Percentiles rank a stretch among this genome's conserved stretches.
phyloP scores from a whole-genome alignment of 2,888 invertebrate species.

The Cecidostiba fungosa region DNA sequence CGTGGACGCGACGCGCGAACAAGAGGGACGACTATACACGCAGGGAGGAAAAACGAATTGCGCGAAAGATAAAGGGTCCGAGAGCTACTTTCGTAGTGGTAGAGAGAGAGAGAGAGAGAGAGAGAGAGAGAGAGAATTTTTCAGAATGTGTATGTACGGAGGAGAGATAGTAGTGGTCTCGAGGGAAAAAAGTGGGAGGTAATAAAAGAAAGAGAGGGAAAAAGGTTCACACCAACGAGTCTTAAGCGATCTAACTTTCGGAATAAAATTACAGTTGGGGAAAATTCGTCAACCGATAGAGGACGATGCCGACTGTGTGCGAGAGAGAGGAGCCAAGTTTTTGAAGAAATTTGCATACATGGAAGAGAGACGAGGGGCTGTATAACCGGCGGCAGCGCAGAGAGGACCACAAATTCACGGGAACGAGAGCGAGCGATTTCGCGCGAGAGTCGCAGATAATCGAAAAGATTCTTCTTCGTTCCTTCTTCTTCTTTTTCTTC shows the following conservation, averaged over 20 bases:
- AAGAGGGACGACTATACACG: constrained; percentile 27
- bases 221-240: constrained; percentile 61
- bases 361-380: constrained; percentile 48
- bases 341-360: constrained; percentile 61
- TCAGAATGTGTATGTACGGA: not conserved
- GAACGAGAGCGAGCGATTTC: constrained; percentile 50
- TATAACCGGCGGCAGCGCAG: constrained; percentile 65
- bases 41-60: constrained; percentile 58
- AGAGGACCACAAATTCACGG: constrained; percentile 56
- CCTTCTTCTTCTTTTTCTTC: constrained; percentile 69
- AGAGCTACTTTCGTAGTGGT: constrained; percentile 22
- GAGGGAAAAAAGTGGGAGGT: constrained; percentile 14
- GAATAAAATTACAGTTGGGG: constrained; percentile 74
- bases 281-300: constrained; percentile 74
- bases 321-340: constrained; percentile 57
- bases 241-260: constrained; percentile 66
- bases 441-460: constrained; percentile 48
- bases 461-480: constrained; percentile 40
- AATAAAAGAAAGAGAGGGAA: constrained; percentile 32
- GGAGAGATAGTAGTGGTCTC: constrained; percentile 38
- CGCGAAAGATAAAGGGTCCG: constrained; percentile 57
- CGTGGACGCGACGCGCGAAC: constrained; percentile 40
- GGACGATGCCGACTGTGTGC: constrained; percentile 58
- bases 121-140: constrained; percentile 19
- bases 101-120: not conserved